Base-by-base conservation (phyloP, 2,797 vertebrate genomes). In the Sebastes iracundus region DNA sequence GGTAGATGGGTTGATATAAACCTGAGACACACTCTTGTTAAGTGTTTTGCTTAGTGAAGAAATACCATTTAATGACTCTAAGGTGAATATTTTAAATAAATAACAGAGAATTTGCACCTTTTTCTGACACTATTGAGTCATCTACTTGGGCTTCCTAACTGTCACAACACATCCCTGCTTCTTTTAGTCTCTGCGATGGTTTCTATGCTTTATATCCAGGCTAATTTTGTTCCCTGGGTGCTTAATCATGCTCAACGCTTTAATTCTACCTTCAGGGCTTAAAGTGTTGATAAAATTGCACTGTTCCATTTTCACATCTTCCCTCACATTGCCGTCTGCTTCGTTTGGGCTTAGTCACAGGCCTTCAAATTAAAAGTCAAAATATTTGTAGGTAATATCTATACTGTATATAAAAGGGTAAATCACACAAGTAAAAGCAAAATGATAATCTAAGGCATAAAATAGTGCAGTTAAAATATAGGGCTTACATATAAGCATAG, bases 261-360 rank as follows among this genome's bases (percentile, higher is more conserved):
- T 73, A 71, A 73, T 85, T 87, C 38, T 79, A 67, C 69, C 77
- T 75, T 79, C 66, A 59, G 71, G 80, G 69, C 38, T 27, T 62
- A 78, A 56, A 68, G 49, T 72, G 75, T 75, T 77, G 53, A 75
- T 72, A 49, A 68, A 72, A 72, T n/a, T 68, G 38, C 22, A 2
- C 71, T 71, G 71, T 35, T 77, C 53, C 62, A 59, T 84, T 88
- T 83, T 80, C 63, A 79, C 75, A 33, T 81, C 63, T 72, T 72
- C 52, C 18, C 38, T 82, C 79, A 20, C 30, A 23, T 20, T 72
- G 55, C 73, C 28, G 35, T 66, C 53, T 35, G n/a, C 22, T 18
- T 32, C n/a, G 7, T 64, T 32, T 0, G 4, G 63, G 66, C 75
- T 69, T 25, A 76, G 25, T 73, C 63, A 46, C 33, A 42, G 13